Evolutionary conservation across 2,113 vertebrate species (phyloP).

Genomic region (Gymnorhina tibicen): DNA sequence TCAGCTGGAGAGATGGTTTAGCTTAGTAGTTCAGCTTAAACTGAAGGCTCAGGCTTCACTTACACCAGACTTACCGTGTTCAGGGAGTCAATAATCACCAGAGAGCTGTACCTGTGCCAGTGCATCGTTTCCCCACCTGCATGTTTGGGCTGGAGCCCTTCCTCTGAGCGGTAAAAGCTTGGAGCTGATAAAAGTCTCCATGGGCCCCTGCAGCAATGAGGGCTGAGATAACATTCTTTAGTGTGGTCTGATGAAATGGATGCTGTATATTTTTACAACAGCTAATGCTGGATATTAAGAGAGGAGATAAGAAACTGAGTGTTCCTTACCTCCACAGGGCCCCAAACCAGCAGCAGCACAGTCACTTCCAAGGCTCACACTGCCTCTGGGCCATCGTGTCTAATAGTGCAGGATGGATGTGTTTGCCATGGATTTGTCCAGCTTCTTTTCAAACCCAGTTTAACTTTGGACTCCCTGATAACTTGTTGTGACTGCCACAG

Average conservation of each 20-base stretch:
- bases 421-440: neutral
- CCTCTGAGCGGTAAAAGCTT: neutral
- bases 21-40: neutral
- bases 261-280: neutral
- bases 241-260: neutral
- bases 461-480: neutral
- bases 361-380: neutral
- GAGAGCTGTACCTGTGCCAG: neutral
- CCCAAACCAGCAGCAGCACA: neutral
- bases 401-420: neutral
- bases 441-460: neutral
- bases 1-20: neutral
- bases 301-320: neutral
- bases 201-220: neutral
- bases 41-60: neutral
- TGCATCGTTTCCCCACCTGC: neutral
- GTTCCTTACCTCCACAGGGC: neutral
- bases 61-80: rapidly evolving
- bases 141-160: neutral
- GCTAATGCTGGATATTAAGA: neutral
- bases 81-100: neutral
- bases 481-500: neutral
- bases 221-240: neutral
- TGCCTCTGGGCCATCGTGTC: neutral
- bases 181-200: neutral